Conservation (phyloP, 2,113 vertebrate species). For the Pipa parva region DNA sequence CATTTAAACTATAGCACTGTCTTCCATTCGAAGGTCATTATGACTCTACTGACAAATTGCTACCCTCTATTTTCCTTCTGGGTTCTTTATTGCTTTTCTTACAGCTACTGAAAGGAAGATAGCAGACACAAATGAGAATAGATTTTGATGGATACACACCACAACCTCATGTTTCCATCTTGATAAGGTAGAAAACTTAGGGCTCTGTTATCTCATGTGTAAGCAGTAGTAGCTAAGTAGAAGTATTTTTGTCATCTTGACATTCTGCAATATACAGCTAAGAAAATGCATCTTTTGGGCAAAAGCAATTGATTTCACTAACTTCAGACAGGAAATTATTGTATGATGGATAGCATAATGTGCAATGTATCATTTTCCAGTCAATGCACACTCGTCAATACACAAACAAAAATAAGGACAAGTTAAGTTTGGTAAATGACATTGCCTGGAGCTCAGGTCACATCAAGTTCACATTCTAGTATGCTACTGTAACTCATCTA, state of each 20-base stretch:
- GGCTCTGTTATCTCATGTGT: constrained; percentile 30
- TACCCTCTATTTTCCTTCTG: constrained; percentile 26
- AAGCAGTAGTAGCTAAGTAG: constrained; percentile 23
- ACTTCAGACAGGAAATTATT: constrained; percentile 24
- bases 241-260: constrained; percentile 37
- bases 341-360: constrained; percentile 29
- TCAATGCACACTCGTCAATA: constrained; percentile 19
- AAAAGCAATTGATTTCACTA: constrained; percentile 30
- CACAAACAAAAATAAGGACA: constrained; percentile 27
- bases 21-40: constrained; percentile 34
- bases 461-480: constrained; percentile 6
- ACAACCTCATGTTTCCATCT: constrained; percentile 35
- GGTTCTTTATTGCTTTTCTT: constrained; percentile 40
- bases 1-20: constrained; percentile 28
- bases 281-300: constrained; percentile 30
- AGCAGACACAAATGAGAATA: constrained; percentile 37
- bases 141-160: constrained; percentile 33
- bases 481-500: not conserved
- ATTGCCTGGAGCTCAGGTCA: constrained; percentile 1
- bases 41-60: constrained; percentile 25
- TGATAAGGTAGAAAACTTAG: constrained; percentile 34
- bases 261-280: constrained; percentile 15
- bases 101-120: constrained; percentile 34
- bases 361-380: constrained; percentile 37
- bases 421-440: constrained; percentile 9